Evolutionary conservation across 2,113 vertebrate species (phyloP).

Genomic region (Cichladusa arquata): DNA sequence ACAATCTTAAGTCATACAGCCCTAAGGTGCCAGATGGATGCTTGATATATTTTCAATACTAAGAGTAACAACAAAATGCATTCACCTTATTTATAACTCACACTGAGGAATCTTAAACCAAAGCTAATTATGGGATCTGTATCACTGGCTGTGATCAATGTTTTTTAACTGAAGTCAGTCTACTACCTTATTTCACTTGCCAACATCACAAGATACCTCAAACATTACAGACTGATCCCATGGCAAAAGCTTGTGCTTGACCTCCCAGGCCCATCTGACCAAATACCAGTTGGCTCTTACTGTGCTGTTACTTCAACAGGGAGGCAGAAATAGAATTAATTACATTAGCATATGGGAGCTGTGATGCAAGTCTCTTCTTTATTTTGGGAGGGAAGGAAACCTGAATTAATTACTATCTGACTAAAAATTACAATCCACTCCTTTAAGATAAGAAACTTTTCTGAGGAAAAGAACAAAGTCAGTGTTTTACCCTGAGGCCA

Average conservation of each 20-base stretch:
- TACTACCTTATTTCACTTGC: background rate
- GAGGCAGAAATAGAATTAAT: constrained; percentile 59
- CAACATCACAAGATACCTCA: background rate
- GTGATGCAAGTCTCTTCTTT: constrained; percentile 6
- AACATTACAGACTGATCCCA: background rate
- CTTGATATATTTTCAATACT: background rate
- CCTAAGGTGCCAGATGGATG: background rate
- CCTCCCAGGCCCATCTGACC: constrained; percentile 3
- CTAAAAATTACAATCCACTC: constrained; percentile 20
- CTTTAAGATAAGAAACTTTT: constrained; percentile 28
- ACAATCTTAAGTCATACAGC: background rate
- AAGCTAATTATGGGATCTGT: background rate
- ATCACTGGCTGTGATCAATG: background rate
- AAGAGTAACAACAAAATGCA: background rate
- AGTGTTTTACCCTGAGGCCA: constrained; percentile 19
- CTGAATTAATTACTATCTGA: constrained; percentile 41
- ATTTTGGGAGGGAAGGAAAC: constrained; percentile 48
- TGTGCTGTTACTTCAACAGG: constrained; percentile 4
- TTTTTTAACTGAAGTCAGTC: background rate
- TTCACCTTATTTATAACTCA: background rate
- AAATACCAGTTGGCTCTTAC: background rate
- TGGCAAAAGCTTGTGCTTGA: constrained; percentile 16
- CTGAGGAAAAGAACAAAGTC: background rate
- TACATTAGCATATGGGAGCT: constrained; percentile 1
- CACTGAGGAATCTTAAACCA: background rate